Base-by-base conservation (phyloP, 1,140 invertebrate genomes). In the Trachelipus rathkii region DNA sequence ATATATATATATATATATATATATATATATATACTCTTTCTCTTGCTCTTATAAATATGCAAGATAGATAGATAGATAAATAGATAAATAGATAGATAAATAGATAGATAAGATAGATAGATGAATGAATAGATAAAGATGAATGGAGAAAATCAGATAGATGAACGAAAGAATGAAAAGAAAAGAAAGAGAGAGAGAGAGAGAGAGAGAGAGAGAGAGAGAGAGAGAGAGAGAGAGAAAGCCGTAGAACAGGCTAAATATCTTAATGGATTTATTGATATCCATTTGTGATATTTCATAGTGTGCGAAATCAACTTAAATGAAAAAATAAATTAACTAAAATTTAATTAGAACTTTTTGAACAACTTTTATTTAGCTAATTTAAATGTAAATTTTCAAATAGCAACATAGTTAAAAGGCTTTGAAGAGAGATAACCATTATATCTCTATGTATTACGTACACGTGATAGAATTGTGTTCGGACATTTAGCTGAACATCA, bases 1-100 rank as follows among this genome's bases (percentile, higher is more conserved):
- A 71, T 71, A 71, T 71, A 71, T 71, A 71, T 71, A 71, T 71
- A 33, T 71, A 71, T 71, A 71, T 71, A 71, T 71, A 71, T 71
- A 71, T 71, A 71, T 71, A 71, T 44, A 15, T 23, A 71, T 23
- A 24, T 23, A 71, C n/a, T n/a, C n/a, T n/a, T n/a, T n/a, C n/a
- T n/a, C n/a, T n/a, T n/a, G n/a, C n/a, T n/a, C n/a, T n/a, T n/a
- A n/a, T n/a, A n/a, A n/a, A n/a, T n/a, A n/a, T n/a, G n/a, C n/a
- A n/a, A n/a, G n/a, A n/a, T 44, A 71, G 1, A 71, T 24, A 71
- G 1, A n/a, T 24, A 71, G 4, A 44, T 23, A 33, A 3, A 71
- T 44, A 71, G 1, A 23, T 71, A 44, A 4, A 24, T n/a, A 23
- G 1, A 33, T 44, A 71, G 1, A 71, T 71, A 33, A 4, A 24